A percentile compares a stretch with the other conserved stretches of the same genome.
These are phyloP conservation scores for Chelonus formosanus DNA, from an alignment of 2,888 invertebrate genomes.

Conservation along the genomic window DNA sequence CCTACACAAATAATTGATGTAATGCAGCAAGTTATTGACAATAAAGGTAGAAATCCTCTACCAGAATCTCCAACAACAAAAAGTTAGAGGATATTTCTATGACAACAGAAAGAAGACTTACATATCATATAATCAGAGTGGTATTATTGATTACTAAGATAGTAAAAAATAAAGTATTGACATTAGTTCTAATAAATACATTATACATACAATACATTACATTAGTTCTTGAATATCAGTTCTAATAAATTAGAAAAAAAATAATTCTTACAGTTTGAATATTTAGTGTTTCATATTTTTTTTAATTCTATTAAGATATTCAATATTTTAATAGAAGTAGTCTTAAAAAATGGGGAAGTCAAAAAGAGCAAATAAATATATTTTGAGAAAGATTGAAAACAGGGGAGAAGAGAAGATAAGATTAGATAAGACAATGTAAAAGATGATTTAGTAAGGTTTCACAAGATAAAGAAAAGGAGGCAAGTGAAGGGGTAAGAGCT, in stretches of 20 bases:
- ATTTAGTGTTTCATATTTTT: too few relatives aligned
- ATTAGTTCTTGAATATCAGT: too few relatives aligned
- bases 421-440: slow-evolving; percentile 30
- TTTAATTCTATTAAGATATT: too few relatives aligned
- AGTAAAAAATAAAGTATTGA: neutral
- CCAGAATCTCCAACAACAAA: neutral
- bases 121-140: too few relatives aligned
- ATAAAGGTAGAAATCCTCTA: slow-evolving; percentile 10
- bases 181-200: too few relatives aligned
- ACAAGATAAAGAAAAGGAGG: neutral
- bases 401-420: slow-evolving; percentile 21
- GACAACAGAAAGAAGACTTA: too few relatives aligned
- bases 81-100: neutral
- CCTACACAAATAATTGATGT: slow-evolving; percentile 68
- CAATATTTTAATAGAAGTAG: too few relatives aligned
- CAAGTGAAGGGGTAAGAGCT: slow-evolving; percentile 9
- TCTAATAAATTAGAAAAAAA: too few relatives aligned
- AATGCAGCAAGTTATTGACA: slow-evolving; percentile 59
- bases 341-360: too few relatives aligned
- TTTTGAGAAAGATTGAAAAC: slow-evolving; percentile 18
- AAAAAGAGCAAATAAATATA: neutral
- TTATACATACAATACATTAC: too few relatives aligned
- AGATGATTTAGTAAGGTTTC: neutral
- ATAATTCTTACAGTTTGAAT: too few relatives aligned
- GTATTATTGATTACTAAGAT: neutral